Percentiles rank a stretch among this genome's conserved stretches.
phyloP scores from a whole-genome alignment of 2,888 invertebrate genomes.

The Drosophila tanythrix region DNA sequence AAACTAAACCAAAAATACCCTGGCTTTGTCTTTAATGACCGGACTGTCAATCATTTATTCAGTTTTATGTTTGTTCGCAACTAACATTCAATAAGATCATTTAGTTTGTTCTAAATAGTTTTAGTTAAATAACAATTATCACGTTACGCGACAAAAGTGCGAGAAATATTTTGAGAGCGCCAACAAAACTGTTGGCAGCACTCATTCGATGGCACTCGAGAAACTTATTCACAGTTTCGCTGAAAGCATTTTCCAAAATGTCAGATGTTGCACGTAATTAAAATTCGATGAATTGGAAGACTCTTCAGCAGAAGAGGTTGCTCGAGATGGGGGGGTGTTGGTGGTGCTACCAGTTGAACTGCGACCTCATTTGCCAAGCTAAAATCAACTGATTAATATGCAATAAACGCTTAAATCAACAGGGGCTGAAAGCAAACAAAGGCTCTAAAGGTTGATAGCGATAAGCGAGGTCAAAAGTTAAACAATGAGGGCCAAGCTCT shows the following conservation, averaged over 20 bases:
- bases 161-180: slow-evolving; percentile 38
- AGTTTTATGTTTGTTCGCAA: slow-evolving; percentile 63
- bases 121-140: slow-evolving; percentile 33
- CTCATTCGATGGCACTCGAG: slow-evolving; percentile 27
- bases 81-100: slow-evolving; percentile 56
- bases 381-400: slow-evolving; percentile 63
- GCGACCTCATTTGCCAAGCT: slow-evolving; percentile 32
- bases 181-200: slow-evolving; percentile 45
- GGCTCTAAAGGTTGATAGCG: slow-evolving; percentile 46
- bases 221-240: slow-evolving; percentile 58
- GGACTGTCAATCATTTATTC: slow-evolving; percentile 64
- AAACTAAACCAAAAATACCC: slow-evolving; percentile 15
- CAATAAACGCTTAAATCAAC: slow-evolving; percentile 38
- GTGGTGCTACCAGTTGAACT: slow-evolving; percentile 12
- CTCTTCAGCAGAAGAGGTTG: slow-evolving; percentile 10
- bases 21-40: slow-evolving; percentile 47
- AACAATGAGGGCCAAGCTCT: slow-evolving; percentile 43
- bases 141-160: slow-evolving; percentile 48
- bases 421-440: slow-evolving; percentile 44
- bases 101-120: slow-evolving; percentile 28
- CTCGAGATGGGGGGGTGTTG: neutral
- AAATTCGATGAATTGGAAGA: slow-evolving; percentile 70
- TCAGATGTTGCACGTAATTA: slow-evolving; percentile 76
- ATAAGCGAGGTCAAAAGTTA: slow-evolving; percentile 49
- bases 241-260: slow-evolving; percentile 30